phyloP scores from a whole-genome alignment of 2,888 invertebrate genomes.

The Nephrotoma flavescens region DNA sequence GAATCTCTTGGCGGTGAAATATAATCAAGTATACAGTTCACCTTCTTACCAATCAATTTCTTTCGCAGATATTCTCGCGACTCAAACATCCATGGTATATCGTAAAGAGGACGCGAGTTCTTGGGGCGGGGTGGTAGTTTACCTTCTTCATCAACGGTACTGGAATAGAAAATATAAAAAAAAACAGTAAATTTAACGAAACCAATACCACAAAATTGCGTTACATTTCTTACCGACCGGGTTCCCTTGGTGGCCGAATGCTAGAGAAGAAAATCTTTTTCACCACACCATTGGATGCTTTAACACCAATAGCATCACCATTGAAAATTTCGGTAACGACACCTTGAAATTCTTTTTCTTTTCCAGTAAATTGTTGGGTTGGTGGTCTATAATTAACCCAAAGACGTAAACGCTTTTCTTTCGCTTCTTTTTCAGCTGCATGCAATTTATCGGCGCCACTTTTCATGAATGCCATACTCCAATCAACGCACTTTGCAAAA shows the following conservation, averaged over 20 bases:
- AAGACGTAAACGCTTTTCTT: constrained; percentile 68
- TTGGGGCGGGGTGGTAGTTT: constrained; percentile 53
- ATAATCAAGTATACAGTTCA: constrained; percentile 86
- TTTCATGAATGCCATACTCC: constrained; percentile 73
- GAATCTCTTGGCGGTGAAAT: constrained; percentile 88
- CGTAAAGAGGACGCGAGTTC: constrained; percentile 82
- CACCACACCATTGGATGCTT: constrained; percentile 55
- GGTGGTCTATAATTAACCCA: constrained; percentile 86
- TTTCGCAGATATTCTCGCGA: constrained; percentile 93
- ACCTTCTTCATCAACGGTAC: constrained; percentile 47
- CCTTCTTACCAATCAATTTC: constrained; percentile 88
- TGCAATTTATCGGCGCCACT: constrained; percentile 70
- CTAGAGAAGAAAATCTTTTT: constrained; percentile 94
- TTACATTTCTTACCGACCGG: constrained; percentile 22
- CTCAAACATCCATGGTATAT: constrained; percentile 98
- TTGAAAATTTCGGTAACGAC: constrained; percentile 83
- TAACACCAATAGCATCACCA: constrained; percentile 84
- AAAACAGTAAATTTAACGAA: not conserved
- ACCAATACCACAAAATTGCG: not conserved
- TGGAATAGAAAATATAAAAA: constrained; percentile 19
- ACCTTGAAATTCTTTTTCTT: constrained; percentile 69
- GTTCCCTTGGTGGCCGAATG: constrained; percentile 81
- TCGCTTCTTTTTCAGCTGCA: constrained; percentile 73
- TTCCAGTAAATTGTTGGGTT: constrained; percentile 49
- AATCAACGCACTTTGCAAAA: constrained; percentile 86